phyloP scores from a whole-genome alignment of 2,888 invertebrate genomes.

The Caenorhabditis drosophilae region DNA sequence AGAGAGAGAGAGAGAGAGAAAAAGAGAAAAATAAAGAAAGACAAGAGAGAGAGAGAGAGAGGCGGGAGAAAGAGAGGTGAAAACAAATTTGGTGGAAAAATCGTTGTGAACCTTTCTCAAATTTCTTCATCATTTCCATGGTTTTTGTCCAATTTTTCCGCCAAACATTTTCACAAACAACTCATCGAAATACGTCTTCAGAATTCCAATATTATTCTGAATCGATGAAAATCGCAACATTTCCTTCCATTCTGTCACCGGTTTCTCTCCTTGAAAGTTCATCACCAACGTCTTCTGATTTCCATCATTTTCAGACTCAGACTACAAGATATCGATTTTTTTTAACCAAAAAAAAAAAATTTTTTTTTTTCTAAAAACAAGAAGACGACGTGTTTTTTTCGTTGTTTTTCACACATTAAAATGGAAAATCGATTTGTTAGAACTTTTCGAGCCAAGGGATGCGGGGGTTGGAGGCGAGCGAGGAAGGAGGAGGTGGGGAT shows the following conservation, averaged over 20 bases:
- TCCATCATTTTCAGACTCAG: constrained; percentile 38
- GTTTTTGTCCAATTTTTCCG: constrained; percentile 22
- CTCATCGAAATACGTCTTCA: constrained; percentile 34
- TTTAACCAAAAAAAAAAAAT: too few species aligned
- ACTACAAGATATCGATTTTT: constrained; percentile 13
- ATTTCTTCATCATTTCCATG: constrained; percentile 26
- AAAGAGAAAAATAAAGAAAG: not conserved
- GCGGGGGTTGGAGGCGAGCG: too few species aligned
- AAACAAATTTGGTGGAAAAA: too few species aligned
- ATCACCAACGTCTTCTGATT: constrained; percentile 26
- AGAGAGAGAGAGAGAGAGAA: not conserved
- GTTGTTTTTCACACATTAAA: not conserved
- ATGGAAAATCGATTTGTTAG: not conserved
- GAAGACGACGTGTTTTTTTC: not conserved
- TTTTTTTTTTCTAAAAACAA: constrained; percentile 1
- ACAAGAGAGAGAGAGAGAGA: too few species aligned
- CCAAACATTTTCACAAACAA: constrained; percentile 40
- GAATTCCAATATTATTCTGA: constrained; percentile 1
- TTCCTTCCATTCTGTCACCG: constrained; percentile 9
- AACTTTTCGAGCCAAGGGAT: constrained; percentile 4
- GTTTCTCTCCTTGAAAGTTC: constrained; percentile 10
- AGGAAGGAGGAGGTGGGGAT: too few species aligned
- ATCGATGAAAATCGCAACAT: constrained; percentile 17
- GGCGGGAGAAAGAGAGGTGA: too few species aligned
- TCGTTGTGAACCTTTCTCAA: not conserved